These are phyloP conservation scores for Ceratotherium simum DNA, from an alignment of 2,113 vertebrate species.

Conservation along the genomic window DNA sequence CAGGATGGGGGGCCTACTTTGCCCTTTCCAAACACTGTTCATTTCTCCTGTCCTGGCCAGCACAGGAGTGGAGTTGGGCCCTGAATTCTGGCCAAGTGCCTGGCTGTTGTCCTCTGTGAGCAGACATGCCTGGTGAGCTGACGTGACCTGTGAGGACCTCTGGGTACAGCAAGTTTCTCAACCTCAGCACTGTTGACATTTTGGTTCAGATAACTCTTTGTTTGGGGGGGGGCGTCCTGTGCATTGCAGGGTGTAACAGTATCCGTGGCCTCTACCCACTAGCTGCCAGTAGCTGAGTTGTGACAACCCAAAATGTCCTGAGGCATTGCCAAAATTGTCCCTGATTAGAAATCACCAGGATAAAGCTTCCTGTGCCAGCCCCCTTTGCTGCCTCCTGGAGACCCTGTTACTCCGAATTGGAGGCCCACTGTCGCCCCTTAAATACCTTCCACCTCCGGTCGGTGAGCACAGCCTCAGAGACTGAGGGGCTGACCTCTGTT, in stretches of 20 bases:
- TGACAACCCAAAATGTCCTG: not conserved
- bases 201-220: not conserved
- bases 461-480: not conserved
- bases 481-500: not conserved
- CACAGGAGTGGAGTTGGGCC: too few relatives aligned
- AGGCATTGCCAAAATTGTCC: not conserved
- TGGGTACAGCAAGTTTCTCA: not conserved
- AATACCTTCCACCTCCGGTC: not conserved
- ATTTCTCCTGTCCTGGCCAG: not conserved
- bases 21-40: not conserved
- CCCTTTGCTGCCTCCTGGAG: not conserved
- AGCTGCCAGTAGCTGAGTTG: not conserved
- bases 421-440: not conserved
- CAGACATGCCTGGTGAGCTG: not conserved
- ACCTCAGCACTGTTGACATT: not conserved
- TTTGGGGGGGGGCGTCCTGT: too few relatives aligned
- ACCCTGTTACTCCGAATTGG: not conserved
- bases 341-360: not conserved
- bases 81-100: not conserved
- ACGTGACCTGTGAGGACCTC: not conserved
- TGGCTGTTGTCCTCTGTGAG: not conserved
- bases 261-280: not conserved
- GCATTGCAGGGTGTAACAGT: not conserved
- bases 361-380: not conserved
- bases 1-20: not conserved